Base-by-base conservation (phyloP, 2,888 invertebrate species). In the Cheilosia vernalis region DNA sequence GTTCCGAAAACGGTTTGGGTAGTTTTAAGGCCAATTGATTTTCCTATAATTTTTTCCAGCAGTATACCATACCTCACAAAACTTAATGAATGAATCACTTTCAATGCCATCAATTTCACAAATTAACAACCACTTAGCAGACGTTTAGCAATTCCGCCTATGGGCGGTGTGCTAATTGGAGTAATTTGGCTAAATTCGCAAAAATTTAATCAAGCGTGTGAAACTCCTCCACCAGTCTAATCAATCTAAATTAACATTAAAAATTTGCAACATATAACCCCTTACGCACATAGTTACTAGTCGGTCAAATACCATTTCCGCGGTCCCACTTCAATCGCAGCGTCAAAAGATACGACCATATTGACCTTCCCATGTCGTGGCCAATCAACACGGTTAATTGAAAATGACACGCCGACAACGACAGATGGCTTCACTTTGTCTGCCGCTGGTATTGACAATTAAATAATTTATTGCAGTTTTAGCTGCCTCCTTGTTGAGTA, bases 301-400 rank as follows among this genome's bases (percentile, higher is more conserved):
- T 47, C 3, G 10, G 19, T 9, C 47, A 9, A 47, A 5, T 9
- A 17, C 3, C 13, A 37, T 53, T 82, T 67, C 77, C 77, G 72
- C 72, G 42, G 66, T 61, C 27, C 37, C 51, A 55, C 64, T 66
- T 70, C 53, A 51, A 40, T n/a, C 9, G 10, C 10, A 37, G 13
- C 37, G 4, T 13, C 37, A 13, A 37, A 19, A 47, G 5, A 47
- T 55, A 47, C 74, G 69, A 49, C 17, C 47, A 30, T 30, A 5
- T 63, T 81, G 67, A 74, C 74, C 81, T 74, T 74, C 17, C 33
- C 60, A 4, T 53, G 49, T 66, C 64, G 55, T 33, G 56, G 42
- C 61, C 56, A 80, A 74, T 81, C 61, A 69, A 53, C 67, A 24
- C 47, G 47, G 61, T 74, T 51, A 61, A 81, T 74, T 66, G 53